Conservation (phyloP, 2,113 vertebrate genomes). For the Ovis canadensis region DNA sequence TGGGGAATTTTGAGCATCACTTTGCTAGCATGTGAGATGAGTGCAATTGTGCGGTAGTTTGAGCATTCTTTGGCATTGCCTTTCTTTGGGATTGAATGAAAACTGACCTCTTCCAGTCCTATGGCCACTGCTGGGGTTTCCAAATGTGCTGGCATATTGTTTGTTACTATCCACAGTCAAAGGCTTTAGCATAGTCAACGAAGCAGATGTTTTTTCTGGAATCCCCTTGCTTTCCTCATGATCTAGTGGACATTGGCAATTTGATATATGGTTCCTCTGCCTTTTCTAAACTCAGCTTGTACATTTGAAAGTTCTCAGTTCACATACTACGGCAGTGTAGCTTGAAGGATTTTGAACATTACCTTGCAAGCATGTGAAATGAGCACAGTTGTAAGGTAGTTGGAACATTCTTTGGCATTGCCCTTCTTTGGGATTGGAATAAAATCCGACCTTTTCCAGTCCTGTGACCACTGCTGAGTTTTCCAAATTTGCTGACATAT, state of each 20-base stretch:
- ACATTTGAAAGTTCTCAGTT: background rate
- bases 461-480: background rate
- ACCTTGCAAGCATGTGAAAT: background rate
- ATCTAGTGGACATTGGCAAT: background rate
- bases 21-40: background rate
- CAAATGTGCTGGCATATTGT: background rate
- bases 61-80: background rate
- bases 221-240: background rate
- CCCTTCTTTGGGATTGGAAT: background rate
- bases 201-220: background rate
- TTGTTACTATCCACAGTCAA: background rate
- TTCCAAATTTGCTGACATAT: background rate
- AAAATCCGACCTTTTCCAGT: background rate
- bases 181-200: background rate
- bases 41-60: background rate
- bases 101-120: background rate
- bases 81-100: background rate
- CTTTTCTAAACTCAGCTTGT: background rate
- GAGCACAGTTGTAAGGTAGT: background rate
- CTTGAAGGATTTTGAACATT: background rate
- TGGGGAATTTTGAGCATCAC: background rate
- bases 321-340: background rate
- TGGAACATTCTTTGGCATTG: background rate
- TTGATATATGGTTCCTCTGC: background rate
- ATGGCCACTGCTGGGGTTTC: background rate